phyloP scores from a whole-genome alignment of 92 coral and sea anemone genomes.

The Actinostola sp. region DNA sequence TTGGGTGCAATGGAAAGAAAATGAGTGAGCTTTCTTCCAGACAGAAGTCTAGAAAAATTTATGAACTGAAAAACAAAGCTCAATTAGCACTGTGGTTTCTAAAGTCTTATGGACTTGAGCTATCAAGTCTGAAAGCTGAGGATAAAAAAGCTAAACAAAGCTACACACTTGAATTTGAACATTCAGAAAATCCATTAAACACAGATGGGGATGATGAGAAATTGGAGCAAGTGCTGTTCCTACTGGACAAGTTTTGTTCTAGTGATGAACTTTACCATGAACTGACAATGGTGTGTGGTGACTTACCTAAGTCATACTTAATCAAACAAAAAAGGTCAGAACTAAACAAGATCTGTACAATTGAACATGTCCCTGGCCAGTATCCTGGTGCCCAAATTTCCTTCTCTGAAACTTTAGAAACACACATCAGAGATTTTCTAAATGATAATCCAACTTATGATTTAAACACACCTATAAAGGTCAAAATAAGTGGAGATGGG shows the following conservation, averaged over 20 bases:
- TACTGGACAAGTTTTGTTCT: constrained; percentile 56
- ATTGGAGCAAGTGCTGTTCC: constrained; percentile 17
- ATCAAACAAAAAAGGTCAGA: constrained; percentile 51
- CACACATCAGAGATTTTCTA: constrained; percentile 33
- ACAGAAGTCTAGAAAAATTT: neutral
- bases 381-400: constrained; percentile 59
- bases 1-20: too few species aligned
- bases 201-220: constrained; percentile 8
- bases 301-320: constrained; percentile 56
- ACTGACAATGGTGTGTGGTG: constrained; percentile 32
- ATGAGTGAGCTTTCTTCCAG: too few species aligned
- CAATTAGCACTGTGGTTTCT: constrained; percentile 21
- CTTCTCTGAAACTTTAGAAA: constrained; percentile 36
- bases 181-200: too few species aligned
- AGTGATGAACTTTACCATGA: constrained; percentile 68
- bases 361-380: constrained; percentile 45
- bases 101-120: constrained; percentile 4
- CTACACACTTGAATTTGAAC: neutral
- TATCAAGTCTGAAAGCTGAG: constrained; percentile 1
- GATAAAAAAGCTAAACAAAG: neutral
- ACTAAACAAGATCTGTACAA: too few species aligned
- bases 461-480: constrained; percentile 23
- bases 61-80: neutral
- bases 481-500: constrained; percentile 71
- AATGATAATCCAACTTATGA: constrained; percentile 23